Percentiles rank a stretch among this genome's conserved stretches.
These are phyloP conservation scores for Apotomis turbidana DNA, from an alignment of 2,888 invertebrate genomes.

Conservation along the genomic window DNA sequence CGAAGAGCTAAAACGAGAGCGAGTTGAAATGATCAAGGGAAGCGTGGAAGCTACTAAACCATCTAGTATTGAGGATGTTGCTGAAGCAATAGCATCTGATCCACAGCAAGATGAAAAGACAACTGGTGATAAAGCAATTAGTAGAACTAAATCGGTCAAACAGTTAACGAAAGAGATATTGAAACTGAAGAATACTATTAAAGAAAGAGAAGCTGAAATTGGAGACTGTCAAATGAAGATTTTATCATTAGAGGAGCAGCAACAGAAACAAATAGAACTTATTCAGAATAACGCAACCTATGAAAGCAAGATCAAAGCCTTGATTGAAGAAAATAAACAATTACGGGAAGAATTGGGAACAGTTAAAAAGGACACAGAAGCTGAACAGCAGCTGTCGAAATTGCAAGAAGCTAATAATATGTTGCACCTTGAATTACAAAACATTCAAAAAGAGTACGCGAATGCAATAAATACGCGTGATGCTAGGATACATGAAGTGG, in stretches of 20 bases:
- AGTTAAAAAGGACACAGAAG: slow-evolving; percentile 58
- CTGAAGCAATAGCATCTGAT: slow-evolving; percentile 62
- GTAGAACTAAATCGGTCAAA: slow-evolving; percentile 73
- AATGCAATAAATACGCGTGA: slow-evolving; percentile 70
- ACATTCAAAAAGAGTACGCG: slow-evolving; percentile 69
- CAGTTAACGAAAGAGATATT: slow-evolving; percentile 81
- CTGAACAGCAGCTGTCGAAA: slow-evolving; percentile 59
- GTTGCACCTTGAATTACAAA: slow-evolving; percentile 67
- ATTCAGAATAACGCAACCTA: slow-evolving; percentile 62
- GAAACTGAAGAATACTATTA: slow-evolving; percentile 77
- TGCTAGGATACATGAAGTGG: slow-evolving; percentile 76
- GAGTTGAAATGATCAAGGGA: slow-evolving; percentile 74
- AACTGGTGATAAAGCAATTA: slow-evolving; percentile 65
- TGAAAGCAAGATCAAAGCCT: slow-evolving; percentile 71
- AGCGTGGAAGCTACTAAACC: slow-evolving; percentile 70
- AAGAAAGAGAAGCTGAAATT: slow-evolving; percentile 81
- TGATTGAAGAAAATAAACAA: slow-evolving; percentile 71
- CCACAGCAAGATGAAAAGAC: slow-evolving; percentile 69
- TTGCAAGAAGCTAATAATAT: slow-evolving; percentile 61
- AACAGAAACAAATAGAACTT: slow-evolving; percentile 73
- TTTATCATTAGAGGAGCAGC: slow-evolving; percentile 77
- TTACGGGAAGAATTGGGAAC: slow-evolving; percentile 70
- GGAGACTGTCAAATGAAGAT: slow-evolving; percentile 81
- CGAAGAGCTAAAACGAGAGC: slow-evolving; percentile 72
- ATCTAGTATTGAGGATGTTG: slow-evolving; percentile 59